Evolutionary conservation across 2,797 vertebrate genomes (phyloP), one percentile per base, ranked within the genome.

Genomic region (Karalla daura): DNA sequence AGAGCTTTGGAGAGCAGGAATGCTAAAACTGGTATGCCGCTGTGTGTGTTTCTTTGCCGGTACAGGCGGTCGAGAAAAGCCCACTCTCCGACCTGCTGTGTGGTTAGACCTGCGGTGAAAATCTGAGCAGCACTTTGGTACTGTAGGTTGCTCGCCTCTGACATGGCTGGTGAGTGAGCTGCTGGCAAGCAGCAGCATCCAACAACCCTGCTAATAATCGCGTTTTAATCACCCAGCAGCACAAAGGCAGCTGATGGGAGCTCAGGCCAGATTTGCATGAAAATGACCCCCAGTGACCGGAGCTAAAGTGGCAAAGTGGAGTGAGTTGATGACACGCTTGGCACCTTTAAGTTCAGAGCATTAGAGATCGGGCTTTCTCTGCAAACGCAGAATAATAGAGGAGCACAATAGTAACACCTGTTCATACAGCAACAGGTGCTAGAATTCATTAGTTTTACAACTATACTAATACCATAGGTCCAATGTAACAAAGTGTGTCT

Each of bases 81-180:
- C 40, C 52, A 52, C 53, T 74, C 64, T 67, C 66, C 28, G 40
- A 76, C 63, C 78, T 50, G 74, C 24, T 9, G 52, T 59, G 70
- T 71, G 68, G 62, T 59, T 72, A 83, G 78, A 84, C 84, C 70
- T 68, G 72, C 70, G 37, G 74, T 60, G 74, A 83, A 85, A 87
- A 85, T 86, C 83, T 79, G 49, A 76, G 66, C 63, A 63, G 64
- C 49, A 58, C 28, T 70, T 81, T 83, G 81, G 84, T n/a, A n/a
- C n/a, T n/a, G n/a, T 76, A 53, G 61, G 41, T 51, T 61, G 45
- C 66, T 67, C 56, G 25, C 61, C 54, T 53, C 44, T 17, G 23
- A 71, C 46, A 41, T n/a, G 3, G 1, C 65, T 35, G 47, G 55
- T 64, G 49, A 27, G 44, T 39, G 67, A 36, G 43, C 56, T 28